These are phyloP conservation scores for Rugalucina vietnamica DNA, from an alignment of 2,888 invertebrate genomes.

Conservation along the genomic window DNA sequence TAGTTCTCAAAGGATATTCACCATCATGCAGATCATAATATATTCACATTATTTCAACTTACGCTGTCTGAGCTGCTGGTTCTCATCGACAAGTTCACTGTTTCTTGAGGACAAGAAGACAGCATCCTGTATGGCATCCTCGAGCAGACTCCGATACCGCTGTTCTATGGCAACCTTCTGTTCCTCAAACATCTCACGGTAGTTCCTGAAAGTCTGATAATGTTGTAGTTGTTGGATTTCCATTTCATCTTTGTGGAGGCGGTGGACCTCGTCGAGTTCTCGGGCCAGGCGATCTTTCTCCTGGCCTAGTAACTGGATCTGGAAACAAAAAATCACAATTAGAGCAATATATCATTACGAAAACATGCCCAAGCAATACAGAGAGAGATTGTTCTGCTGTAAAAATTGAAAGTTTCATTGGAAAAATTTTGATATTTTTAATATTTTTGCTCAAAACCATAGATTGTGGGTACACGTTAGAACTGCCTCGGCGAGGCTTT, in stretches of 20 bases:
- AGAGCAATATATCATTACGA: not conserved
- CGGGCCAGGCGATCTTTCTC: conserved; percentile 75
- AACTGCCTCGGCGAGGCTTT: too few species aligned
- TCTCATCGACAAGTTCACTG: conserved; percentile 78
- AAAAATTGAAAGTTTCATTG: too few species aligned
- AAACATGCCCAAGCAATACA: too few species aligned
- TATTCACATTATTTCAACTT: too few species aligned
- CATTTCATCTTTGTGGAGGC: conserved; percentile 79
- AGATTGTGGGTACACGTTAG: too few species aligned
- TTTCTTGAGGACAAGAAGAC: conserved; percentile 80
- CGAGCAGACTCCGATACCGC: conserved; percentile 78
- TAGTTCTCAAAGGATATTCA: too few species aligned
- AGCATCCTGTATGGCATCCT: conserved; percentile 81
- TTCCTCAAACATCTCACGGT: conserved; percentile 82
- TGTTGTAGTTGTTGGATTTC: conserved; percentile 82
- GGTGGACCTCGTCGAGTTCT: conserved; percentile 77
- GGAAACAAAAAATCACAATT: conserved; percentile 18
- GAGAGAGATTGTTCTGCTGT: too few species aligned
- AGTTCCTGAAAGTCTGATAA: conserved; percentile 81
- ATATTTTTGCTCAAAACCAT: too few species aligned
- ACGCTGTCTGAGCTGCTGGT: conserved; percentile 75
- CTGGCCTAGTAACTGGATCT: conserved; percentile 78
- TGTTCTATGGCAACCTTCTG: conserved; percentile 81
- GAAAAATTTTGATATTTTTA: too few species aligned
- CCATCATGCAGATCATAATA: too few species aligned